Conservation (phyloP, 1,140 invertebrate genomes). For the Lethrus apterus region DNA sequence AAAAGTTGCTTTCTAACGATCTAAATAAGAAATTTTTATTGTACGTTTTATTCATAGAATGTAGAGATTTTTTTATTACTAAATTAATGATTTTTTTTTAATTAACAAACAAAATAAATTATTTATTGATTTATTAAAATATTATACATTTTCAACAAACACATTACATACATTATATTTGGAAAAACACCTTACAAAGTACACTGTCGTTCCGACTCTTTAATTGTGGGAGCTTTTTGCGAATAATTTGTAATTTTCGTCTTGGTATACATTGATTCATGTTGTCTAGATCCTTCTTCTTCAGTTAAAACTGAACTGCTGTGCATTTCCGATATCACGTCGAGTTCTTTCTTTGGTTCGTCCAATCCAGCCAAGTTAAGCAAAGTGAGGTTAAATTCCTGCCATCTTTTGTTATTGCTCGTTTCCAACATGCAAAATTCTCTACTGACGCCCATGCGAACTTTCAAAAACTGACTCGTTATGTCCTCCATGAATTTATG, state of each 20-base stretch:
- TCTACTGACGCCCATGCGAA: conserved; percentile 14
- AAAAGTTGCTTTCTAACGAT: no score
- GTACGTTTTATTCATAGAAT: no score
- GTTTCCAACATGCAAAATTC: conserved; percentile 12
- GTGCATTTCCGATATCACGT: not conserved
- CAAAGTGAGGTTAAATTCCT: conserved; percentile 4
- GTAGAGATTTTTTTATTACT: no score
- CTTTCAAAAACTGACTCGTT: conserved; percentile 11
- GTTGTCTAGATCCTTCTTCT: not conserved
- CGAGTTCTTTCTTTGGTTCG: not conserved
- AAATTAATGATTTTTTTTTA: no score
- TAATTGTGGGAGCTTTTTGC: no score
- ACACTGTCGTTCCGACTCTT: conserved; percentile 2
- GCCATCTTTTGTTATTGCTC: conserved; percentile 10
- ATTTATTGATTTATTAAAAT: no score
- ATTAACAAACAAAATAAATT: no score
- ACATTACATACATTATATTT: no score
- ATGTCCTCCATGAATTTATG: conserved; percentile 11
- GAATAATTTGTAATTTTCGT: not conserved
- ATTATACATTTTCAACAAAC: no score
- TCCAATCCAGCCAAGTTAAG: conserved; percentile 3
- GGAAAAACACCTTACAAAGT: conserved; percentile 1
- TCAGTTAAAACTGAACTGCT: not conserved
- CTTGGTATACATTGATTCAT: conserved; percentile 4
- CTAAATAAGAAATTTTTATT: no score